These are phyloP conservation scores for Cyrtorhinus lividipennis DNA, from an alignment of 1,140 invertebrate species.

Conservation along the genomic window DNA sequence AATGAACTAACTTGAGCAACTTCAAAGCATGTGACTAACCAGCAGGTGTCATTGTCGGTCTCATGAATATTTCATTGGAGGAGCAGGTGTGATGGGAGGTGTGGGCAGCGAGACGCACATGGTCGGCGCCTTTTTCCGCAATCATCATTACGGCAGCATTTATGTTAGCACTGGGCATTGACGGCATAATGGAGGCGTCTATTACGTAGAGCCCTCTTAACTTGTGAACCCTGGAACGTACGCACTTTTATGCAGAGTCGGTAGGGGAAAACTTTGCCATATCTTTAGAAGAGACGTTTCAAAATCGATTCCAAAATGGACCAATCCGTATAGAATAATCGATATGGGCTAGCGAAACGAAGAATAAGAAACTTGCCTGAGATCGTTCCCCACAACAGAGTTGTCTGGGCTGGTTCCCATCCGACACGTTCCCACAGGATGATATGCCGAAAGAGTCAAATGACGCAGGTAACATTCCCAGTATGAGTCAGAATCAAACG, in stretches of 20 bases:
- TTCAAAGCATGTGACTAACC: too few relatives aligned
- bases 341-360: too few relatives aligned
- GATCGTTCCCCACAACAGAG: constrained; percentile 64
- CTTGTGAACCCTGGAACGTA: constrained; percentile 26
- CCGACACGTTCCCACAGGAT: constrained; percentile 62
- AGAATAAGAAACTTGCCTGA: constrained; percentile 31
- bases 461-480: constrained; percentile 72
- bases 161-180: constrained; percentile 30
- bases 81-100: background rate
- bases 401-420: constrained; percentile 66
- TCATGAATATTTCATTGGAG: background rate
- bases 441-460: constrained; percentile 72
- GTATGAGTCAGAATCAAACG: constrained; percentile 59
- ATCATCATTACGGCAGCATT: constrained; percentile 30
- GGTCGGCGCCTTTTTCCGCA: constrained; percentile 30
- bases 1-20: too few relatives aligned
- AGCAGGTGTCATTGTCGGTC: background rate
- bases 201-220: constrained; percentile 30
- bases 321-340: too few relatives aligned
- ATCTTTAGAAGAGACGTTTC: too few relatives aligned
- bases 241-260: background rate
- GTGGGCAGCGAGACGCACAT: constrained; percentile 11
- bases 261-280: too few relatives aligned
- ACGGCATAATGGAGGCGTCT: constrained; percentile 35
- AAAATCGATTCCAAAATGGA: too few relatives aligned